These are phyloP conservation scores for Myotis lucifugus DNA, from an alignment of 2,113 vertebrate genomes.

Conservation along the genomic window DNA sequence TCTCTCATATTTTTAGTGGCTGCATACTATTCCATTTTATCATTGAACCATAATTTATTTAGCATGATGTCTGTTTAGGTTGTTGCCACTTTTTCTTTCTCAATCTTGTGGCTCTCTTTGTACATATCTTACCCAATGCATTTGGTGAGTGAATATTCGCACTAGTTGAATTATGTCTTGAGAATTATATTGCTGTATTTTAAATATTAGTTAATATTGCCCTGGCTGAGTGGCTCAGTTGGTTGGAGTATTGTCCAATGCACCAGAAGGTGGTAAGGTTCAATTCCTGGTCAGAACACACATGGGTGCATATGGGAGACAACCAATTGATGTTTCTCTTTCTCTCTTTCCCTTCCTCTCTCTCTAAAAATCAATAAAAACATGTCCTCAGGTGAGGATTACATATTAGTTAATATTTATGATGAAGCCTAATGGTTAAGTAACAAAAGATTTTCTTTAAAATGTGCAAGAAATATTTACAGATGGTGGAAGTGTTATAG, in stretches of 20 bases:
- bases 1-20: not conserved
- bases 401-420: conserved; percentile 25
- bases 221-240: too few relatives aligned
- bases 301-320: too few relatives aligned
- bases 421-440: not conserved
- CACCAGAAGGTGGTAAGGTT: too few relatives aligned
- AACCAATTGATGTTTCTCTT: too few relatives aligned
- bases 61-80: not conserved
- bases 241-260: too few relatives aligned
- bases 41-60: not conserved
- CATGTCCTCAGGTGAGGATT: not conserved
- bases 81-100: not conserved
- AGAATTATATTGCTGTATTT: not conserved
- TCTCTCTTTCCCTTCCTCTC: too few relatives aligned
- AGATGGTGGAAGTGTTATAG: not conserved
- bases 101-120: not conserved
- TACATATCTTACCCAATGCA: not conserved
- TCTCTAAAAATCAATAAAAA: too few relatives aligned
- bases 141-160: not conserved
- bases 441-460: not conserved
- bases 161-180: not conserved
- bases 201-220: not conserved
- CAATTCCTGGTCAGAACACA: too few relatives aligned
- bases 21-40: not conserved
- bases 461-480: not conserved